Percentiles rank a stretch among this genome's conserved stretches.
These are phyloP conservation scores for Sebastes minor DNA, from an alignment of 2,797 vertebrate genomes.

Conservation along the genomic window DNA sequence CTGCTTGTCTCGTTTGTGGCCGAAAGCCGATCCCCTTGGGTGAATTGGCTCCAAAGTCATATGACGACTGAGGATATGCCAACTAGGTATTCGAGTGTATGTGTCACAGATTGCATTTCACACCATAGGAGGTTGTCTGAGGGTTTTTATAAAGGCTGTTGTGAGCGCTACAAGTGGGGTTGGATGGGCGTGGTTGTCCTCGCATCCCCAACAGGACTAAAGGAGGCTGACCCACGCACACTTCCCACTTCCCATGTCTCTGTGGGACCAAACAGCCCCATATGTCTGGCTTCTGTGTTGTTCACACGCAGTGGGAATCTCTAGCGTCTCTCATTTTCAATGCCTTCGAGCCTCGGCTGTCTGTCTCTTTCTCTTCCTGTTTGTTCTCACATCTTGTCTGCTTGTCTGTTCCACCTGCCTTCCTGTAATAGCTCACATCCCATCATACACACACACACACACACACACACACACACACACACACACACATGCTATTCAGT, in stretches of 20 bases:
- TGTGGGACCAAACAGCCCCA: conserved; percentile 12
- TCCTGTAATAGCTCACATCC: conserved; percentile 38
- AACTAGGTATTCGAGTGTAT: conserved; percentile 20
- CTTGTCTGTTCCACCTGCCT: conserved; percentile 26
- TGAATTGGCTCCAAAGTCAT: conserved; percentile 53
- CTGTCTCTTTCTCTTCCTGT: conserved; percentile 41
- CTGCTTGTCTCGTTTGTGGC: conserved; percentile 57
- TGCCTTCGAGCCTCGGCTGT: conserved; percentile 8
- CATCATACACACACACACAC: neutral
- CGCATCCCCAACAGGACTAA: conserved; percentile 3
- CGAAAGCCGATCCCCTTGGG: conserved; percentile 57
- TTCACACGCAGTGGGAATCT: conserved; percentile 21
- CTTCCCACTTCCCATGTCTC: conserved; percentile 12
- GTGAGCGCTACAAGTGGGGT: neutral
- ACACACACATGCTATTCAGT: neutral
- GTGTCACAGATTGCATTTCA: conserved; percentile 40
- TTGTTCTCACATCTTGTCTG: conserved; percentile 39
- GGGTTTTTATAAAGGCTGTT: neutral
- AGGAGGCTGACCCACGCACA: conserved; percentile 1
- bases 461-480: neutral
- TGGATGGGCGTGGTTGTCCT: conserved; percentile 17
- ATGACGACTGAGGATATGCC: conserved; percentile 56
- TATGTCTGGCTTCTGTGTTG: conserved; percentile 42
- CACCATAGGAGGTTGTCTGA: conserved; percentile 13
- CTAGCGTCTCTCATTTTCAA: conserved; percentile 14